These are phyloP conservation scores for Pseudococcus jackbeardsleyi DNA, from an alignment of 2,888 invertebrate genomes.

Conservation along the genomic window DNA sequence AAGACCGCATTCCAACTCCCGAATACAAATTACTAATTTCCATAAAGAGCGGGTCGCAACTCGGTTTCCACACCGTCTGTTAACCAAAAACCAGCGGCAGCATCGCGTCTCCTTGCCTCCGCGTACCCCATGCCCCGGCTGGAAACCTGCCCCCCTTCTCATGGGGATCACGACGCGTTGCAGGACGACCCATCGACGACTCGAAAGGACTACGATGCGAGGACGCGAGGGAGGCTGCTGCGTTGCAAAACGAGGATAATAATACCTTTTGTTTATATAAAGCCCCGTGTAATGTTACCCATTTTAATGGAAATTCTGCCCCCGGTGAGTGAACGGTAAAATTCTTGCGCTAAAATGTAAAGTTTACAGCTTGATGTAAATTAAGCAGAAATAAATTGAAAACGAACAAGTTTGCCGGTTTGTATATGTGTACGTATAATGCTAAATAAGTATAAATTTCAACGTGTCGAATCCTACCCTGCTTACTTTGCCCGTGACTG, in stretches of 20 bases:
- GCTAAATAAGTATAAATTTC: constrained; percentile 38
- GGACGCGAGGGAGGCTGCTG: background rate
- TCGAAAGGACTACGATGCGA: background rate
- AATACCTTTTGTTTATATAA: constrained; percentile 59
- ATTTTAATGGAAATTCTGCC: constrained; percentile 60
- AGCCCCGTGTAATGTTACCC: constrained; percentile 61
- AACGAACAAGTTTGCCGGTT: constrained; percentile 55
- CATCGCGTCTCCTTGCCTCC: background rate
- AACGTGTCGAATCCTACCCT: constrained; percentile 2
- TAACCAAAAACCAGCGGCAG: constrained; percentile 46
- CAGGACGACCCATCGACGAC: background rate
- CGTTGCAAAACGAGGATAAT: constrained; percentile 54
- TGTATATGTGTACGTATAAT: background rate
- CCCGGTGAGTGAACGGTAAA: constrained; percentile 45
- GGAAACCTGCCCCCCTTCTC: background rate
- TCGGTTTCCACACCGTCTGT: constrained; percentile 61
- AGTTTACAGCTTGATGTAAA: constrained; percentile 56
- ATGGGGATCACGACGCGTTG: background rate
- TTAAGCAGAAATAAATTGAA: constrained; percentile 62
- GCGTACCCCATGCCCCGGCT: background rate
- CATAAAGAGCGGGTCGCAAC: constrained; percentile 62
- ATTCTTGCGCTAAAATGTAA: constrained; percentile 47
- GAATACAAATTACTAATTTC: constrained; percentile 65
- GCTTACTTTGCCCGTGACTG: background rate
- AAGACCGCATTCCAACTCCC: constrained; percentile 62